Evolutionary conservation across 2,888 invertebrate genomes (phyloP).

Genomic region (Diadromus collaris): DNA sequence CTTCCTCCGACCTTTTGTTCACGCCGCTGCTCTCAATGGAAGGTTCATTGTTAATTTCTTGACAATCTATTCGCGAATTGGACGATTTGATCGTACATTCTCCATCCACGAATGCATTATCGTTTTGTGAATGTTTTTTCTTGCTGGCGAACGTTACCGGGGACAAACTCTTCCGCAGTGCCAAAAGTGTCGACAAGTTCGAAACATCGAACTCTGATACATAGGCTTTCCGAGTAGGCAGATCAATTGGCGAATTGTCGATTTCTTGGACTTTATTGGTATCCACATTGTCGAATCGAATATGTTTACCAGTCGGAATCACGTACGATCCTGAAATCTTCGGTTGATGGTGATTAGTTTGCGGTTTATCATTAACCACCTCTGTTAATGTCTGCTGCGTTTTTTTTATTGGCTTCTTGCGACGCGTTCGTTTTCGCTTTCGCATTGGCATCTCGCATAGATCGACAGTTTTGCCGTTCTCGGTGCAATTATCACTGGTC

Average conservation of each 20-base stretch:
- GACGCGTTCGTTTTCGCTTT: constrained; percentile 58
- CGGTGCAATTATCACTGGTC: not conserved
- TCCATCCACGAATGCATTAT: not conserved
- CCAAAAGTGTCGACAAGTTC: constrained; percentile 37
- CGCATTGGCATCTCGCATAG: not conserved
- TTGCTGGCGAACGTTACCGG: constrained; percentile 39
- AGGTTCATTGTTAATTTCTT: not conserved
- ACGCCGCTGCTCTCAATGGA: not conserved
- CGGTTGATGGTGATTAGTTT: constrained; percentile 43
- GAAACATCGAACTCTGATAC: too few species aligned
- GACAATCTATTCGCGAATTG: not conserved
- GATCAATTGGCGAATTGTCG: not conserved
- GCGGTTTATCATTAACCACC: not conserved
- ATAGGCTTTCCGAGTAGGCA: not conserved
- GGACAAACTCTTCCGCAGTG: constrained; percentile 32
- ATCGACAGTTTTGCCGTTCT: constrained; percentile 20
- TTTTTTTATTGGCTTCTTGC: constrained; percentile 59
- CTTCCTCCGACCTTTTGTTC: not conserved
- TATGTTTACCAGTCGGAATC: constrained; percentile 36
- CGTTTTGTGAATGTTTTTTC: constrained; percentile 20
- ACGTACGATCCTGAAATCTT: constrained; percentile 38
- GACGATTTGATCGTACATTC: not conserved
- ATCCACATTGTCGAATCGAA: constrained; percentile 38
- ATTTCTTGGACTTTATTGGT: not conserved
- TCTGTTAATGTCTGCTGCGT: constrained; percentile 44